Evolutionary conservation across 2,888 invertebrate species (phyloP).

Genomic region (Campaea margaritaria): DNA sequence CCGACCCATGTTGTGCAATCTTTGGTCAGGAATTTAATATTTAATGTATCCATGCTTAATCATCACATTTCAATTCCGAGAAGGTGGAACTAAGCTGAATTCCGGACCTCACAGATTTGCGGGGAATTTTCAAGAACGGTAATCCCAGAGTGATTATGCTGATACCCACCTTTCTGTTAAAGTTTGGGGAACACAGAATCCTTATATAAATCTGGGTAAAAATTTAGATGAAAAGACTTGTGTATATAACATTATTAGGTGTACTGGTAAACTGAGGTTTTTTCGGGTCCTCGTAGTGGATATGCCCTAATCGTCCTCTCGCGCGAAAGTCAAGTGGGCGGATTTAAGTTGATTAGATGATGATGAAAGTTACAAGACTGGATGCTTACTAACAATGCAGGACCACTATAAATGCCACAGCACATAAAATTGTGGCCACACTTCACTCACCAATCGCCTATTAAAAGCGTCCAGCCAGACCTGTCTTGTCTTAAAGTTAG

Average conservation of each 20-base stretch:
- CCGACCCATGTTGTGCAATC: not conserved
- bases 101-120: conserved; percentile 41
- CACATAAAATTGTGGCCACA: too few species aligned
- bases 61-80: conserved; percentile 39
- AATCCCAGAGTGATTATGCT: conserved; percentile 1
- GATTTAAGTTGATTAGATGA: not conserved
- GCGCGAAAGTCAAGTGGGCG: too few species aligned
- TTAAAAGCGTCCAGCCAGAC: not conserved
- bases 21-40: conserved; percentile 3
- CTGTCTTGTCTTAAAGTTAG: not conserved
- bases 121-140: conserved; percentile 12
- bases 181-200: too few species aligned
- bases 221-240: too few species aligned
- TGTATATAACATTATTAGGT: too few species aligned
- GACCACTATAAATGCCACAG: too few species aligned
- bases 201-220: too few species aligned
- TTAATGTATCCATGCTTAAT: conserved; percentile 20
- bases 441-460: not conserved
- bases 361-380: too few species aligned
- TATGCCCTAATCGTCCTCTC: too few species aligned
- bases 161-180: not conserved
- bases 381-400: too few species aligned
- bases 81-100: conserved; percentile 44
- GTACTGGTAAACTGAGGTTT: too few species aligned
- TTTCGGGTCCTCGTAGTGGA: too few species aligned